phyloP scores from a whole-genome alignment of 2,888 invertebrate species.

The Athalia rosae region DNA sequence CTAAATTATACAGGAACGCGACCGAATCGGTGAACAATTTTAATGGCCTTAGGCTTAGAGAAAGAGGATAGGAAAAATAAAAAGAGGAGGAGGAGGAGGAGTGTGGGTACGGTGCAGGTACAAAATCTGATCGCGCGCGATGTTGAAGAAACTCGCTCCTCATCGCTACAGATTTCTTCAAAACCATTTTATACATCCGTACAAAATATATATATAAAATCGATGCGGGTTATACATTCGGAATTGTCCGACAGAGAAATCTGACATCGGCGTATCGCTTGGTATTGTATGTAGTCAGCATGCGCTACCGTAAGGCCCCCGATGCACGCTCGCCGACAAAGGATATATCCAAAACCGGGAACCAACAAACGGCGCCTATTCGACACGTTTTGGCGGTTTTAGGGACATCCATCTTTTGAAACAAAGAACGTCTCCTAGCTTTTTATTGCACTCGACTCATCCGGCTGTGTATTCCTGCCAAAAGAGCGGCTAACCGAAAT shows the following conservation, averaged over 20 bases:
- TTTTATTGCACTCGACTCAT: constrained; percentile 37
- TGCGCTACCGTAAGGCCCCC: constrained; percentile 41
- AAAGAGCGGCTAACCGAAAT: constrained; percentile 1
- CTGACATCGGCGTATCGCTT: constrained; percentile 21
- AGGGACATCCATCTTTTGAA: constrained; percentile 52
- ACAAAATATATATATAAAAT: constrained; percentile 39
- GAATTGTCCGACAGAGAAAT: constrained; percentile 9
- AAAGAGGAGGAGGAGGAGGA: too few relatives aligned
- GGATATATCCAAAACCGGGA: constrained; percentile 39
- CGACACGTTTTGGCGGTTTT: constrained; percentile 56
- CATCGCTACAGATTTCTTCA: constrained; percentile 20
- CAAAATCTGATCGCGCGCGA: too few relatives aligned
- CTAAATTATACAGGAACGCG: constrained; percentile 49
- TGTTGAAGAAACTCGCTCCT: neutral
- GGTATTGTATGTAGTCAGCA: constrained; percentile 1
- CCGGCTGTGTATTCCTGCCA: neutral
- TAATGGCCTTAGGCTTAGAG: constrained; percentile 36
- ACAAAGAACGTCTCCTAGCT: constrained; percentile 47
- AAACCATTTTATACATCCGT: neutral
- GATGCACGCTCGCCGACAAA: constrained; percentile 52
- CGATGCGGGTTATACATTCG: constrained; percentile 41
- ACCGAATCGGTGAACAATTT: constrained; percentile 47
- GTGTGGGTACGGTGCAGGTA: too few relatives aligned
- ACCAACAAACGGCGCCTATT: constrained; percentile 50
- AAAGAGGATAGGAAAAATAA: neutral